Evolutionary conservation across 2,113 vertebrate species (phyloP), one percentile per base, ranked within the genome.

Genomic region (Percopsis transmontana): DNA sequence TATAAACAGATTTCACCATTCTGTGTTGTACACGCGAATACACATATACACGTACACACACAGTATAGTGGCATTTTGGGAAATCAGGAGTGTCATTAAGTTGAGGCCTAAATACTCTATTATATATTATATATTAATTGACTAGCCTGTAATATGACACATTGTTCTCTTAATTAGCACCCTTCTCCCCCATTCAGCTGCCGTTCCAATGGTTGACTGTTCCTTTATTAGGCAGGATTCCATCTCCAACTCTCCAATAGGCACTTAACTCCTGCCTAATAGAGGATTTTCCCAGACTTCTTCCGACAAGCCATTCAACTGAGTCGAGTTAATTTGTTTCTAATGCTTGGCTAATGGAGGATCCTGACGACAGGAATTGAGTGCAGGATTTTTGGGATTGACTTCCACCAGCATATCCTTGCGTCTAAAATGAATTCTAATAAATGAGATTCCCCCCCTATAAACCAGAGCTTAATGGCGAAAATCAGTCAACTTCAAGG

Each of bases 341-440:
- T 91, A 90, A 92, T 90, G 89, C 91, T 89, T 91, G 89, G 84
- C 84, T 92, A 92, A 91, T 91, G 82, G 90, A 89, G 89, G 85
- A 87, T 87, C 81, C 82, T 75, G 81, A 76, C 86, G 75, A 80
- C 79, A 83, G 79, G 86, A 86, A 91, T 86, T 73, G 87, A 90
- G 80, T 62, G 60, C 66, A 50, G 76, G 70, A 73, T 86, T 89
- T 87, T 53, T 14, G 77, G 82, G 77, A 79, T 82, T 85, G 84
- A 85, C 78, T 87, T 74, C 70, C 68, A 33, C 76, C 58, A 20
- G 73, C 79, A 74, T 66, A 81, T 84, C 70, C 76, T 50, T 59
- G 38, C 74, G 3, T 38, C 55, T 72, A 61, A 86, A 85, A 79
- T 79, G 68, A 74, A 84, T 79, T 72, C 57, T 68, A 64, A 79